Conservation (phyloP, 1,140 invertebrate genomes). For the Mycetomoellerius zeteki region DNA sequence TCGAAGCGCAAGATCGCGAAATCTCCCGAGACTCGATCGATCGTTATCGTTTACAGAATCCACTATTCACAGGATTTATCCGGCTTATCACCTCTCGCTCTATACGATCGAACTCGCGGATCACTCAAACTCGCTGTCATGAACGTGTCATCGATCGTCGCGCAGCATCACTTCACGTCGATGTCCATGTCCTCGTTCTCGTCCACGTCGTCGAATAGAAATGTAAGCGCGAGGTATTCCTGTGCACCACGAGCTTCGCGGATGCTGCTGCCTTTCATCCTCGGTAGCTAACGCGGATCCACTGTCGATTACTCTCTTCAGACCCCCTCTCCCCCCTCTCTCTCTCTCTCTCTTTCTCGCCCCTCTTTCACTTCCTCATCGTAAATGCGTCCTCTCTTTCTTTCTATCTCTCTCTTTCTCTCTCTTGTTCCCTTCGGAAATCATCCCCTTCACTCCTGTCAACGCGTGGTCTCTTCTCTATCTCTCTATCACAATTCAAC, state of each 20-base stretch:
- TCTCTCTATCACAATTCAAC: constrained; percentile 3
- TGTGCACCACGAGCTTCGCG: constrained; percentile 26
- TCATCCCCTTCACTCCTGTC: background rate
- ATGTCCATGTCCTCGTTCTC: background rate
- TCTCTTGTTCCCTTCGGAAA: background rate
- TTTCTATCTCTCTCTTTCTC: background rate
- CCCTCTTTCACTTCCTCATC: constrained; percentile 3
- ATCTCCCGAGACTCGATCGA: background rate
- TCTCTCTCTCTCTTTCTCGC: constrained; percentile 9
- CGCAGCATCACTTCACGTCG: constrained; percentile 38
- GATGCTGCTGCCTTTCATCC: constrained; percentile 56
- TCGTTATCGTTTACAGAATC: background rate
- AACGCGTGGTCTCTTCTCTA: background rate
- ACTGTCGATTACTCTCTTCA: constrained; percentile 58
- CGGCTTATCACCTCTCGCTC: background rate
- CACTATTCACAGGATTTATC: constrained; percentile 19
- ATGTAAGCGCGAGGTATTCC: constrained; percentile 29
- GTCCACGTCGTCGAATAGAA: constrained; percentile 11
- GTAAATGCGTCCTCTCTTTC: background rate
- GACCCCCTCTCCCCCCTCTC: background rate
- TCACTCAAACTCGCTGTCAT: constrained; percentile 15
- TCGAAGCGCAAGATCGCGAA: background rate
- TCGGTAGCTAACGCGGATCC: constrained; percentile 61
- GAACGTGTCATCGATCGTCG: constrained; percentile 38
- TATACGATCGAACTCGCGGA: constrained; percentile 3